These are phyloP conservation scores for Eilema caniola DNA, from an alignment of 2,888 invertebrate species.

Conservation along the genomic window DNA sequence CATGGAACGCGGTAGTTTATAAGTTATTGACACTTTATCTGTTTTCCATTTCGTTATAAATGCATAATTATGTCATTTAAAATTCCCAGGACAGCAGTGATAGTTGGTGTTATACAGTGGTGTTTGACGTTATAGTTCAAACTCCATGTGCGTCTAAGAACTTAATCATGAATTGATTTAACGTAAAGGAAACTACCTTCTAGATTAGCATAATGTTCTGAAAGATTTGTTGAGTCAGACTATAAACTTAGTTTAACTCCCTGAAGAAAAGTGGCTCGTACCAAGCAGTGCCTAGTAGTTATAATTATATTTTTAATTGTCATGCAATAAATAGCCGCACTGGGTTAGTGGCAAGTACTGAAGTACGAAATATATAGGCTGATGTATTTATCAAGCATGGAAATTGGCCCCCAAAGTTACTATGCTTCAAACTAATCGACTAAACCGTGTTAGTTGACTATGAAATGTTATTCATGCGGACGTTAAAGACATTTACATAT, in stretches of 20 bases:
- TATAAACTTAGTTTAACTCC: background rate
- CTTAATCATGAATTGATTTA: background rate
- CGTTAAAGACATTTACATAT: constrained; percentile 43
- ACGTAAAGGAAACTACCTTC: background rate
- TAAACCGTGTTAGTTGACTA: constrained; percentile 36
- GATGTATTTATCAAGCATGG: background rate
- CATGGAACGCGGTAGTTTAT: no score
- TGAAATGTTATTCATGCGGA: constrained; percentile 40
- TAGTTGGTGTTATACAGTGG: background rate
- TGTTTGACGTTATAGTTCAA: background rate
- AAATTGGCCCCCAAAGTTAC: constrained; percentile 29
- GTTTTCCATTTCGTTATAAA: background rate
- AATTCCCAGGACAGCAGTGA: background rate
- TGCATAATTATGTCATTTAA: background rate
- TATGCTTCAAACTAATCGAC: constrained; percentile 36
- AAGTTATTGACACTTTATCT: no score
- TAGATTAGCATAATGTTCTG: background rate
- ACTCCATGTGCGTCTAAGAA: background rate
- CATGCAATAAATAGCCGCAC: background rate
- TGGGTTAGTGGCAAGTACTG: background rate
- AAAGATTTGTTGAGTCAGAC: no score
- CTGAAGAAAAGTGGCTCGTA: background rate
- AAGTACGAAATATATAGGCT: background rate
- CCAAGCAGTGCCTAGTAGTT: no score
- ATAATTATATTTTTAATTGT: background rate